phyloP scores from a whole-genome alignment of 2,113 vertebrate genomes.

The Dryoscopus gambensis region DNA sequence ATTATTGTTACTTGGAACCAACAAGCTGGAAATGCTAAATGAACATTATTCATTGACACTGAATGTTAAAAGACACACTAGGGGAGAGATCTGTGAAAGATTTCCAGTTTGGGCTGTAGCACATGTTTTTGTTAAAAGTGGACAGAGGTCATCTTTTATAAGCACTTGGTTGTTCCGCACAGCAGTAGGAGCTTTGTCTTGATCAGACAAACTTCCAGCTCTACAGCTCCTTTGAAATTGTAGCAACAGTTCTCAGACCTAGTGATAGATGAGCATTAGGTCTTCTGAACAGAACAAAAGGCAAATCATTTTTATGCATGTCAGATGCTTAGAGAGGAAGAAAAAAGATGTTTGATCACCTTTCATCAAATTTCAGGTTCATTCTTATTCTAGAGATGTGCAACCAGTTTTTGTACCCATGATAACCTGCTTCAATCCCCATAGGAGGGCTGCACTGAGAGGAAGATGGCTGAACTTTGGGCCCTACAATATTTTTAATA shows the following conservation, averaged over 20 bases:
- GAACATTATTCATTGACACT: not conserved
- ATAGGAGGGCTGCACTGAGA: not conserved
- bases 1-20: not conserved
- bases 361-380: not conserved
- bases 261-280: not conserved
- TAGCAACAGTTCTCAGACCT: not conserved
- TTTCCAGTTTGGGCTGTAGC: not conserved
- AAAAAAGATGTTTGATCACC: not conserved
- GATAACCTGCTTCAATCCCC: not conserved
- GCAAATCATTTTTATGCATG: not conserved
- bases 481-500: not conserved
- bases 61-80: not conserved
- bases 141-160: not conserved
- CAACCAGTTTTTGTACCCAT: not conserved
- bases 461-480: not conserved
- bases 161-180: not conserved
- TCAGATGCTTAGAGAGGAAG: not conserved
- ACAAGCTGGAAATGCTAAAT: not conserved
- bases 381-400: not conserved
- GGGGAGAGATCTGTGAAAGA: not conserved
- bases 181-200: not conserved
- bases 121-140: not conserved
- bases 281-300: not conserved
- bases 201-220: not conserved
- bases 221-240: not conserved